Conservation (phyloP, 2,113 vertebrate genomes). For the Pelecanus crispus region DNA sequence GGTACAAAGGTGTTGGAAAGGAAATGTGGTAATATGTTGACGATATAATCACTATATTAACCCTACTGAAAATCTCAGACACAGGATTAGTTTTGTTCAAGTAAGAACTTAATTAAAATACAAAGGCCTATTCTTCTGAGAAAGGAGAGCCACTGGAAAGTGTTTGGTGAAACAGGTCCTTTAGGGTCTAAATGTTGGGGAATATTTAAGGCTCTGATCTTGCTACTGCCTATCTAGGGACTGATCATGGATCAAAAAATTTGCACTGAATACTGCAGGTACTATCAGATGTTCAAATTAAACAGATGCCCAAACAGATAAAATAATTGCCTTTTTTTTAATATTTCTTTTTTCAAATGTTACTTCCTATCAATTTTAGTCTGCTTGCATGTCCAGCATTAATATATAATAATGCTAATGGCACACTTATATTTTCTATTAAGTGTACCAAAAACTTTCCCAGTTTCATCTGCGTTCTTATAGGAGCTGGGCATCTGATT, state of each 20-base stretch:
- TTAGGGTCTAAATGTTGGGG: not conserved
- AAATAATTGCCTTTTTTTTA: not conserved
- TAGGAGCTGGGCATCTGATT: not conserved
- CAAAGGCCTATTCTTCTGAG: not conserved
- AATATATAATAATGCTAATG: not conserved
- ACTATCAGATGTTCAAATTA: not conserved
- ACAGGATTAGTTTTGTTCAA: not conserved
- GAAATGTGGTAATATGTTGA: not conserved
- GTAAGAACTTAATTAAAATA: not conserved
- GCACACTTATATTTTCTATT: not conserved
- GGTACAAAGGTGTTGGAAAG: not conserved
- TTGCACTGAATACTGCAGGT: not conserved
- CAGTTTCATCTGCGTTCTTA: not conserved
- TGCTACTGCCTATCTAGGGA: not conserved
- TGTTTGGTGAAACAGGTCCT: not conserved
- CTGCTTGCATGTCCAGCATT: not conserved
- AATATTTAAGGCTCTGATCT: not conserved
- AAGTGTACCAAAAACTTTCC: not conserved
- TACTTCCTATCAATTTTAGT: not conserved
- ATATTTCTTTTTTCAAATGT: not conserved
- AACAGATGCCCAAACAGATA: not conserved
- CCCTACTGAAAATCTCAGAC: not conserved
- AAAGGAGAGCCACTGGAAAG: not conserved
- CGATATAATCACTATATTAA: not conserved
- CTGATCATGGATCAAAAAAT: not conserved